A percentile compares a stretch with the other conserved stretches of the same genome.
Evolutionary conservation across 1,140 invertebrate genomes (phyloP).

Genomic region (Meloidogyne exigua): DNA sequence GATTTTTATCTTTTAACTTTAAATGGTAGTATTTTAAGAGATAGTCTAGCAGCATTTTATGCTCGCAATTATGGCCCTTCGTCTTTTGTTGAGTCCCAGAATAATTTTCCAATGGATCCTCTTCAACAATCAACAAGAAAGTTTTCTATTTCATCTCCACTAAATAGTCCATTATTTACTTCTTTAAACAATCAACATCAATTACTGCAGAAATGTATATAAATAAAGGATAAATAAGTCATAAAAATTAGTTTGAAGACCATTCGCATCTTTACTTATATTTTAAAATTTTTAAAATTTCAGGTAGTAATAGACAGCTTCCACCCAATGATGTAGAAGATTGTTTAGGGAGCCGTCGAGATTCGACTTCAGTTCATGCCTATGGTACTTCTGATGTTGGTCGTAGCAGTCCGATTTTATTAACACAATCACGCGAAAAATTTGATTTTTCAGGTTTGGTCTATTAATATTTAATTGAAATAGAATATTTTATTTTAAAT

Average conservation of each 20-base stretch:
- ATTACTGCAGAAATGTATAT: neutral
- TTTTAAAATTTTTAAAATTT: no score
- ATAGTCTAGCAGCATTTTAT: constrained; percentile 38
- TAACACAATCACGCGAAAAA: neutral
- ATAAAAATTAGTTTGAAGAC: no score
- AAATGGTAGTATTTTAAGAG: constrained; percentile 9
- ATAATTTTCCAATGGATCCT: constrained; percentile 44
- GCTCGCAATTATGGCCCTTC: neutral
- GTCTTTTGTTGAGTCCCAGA: neutral
- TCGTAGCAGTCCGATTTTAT: neutral
- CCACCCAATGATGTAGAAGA: neutral
- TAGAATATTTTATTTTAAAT: neutral
- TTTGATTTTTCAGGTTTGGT: constrained; percentile 8
- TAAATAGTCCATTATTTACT: neutral
- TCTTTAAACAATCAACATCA: neutral
- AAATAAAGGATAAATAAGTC: no score
- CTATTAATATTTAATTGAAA: neutral
- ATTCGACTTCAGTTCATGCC: neutral
- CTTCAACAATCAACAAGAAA: constrained; percentile 25
- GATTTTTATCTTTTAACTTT: neutral
- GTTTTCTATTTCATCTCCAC: neutral
- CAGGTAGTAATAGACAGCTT: neutral
- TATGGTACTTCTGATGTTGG: neutral
- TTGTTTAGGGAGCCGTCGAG: neutral
- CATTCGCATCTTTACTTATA: no score